Evolutionary conservation across 2,113 vertebrate species (phyloP), one percentile per base, ranked within the genome.

Genomic region (Sinocyclocheilus grahami): DNA sequence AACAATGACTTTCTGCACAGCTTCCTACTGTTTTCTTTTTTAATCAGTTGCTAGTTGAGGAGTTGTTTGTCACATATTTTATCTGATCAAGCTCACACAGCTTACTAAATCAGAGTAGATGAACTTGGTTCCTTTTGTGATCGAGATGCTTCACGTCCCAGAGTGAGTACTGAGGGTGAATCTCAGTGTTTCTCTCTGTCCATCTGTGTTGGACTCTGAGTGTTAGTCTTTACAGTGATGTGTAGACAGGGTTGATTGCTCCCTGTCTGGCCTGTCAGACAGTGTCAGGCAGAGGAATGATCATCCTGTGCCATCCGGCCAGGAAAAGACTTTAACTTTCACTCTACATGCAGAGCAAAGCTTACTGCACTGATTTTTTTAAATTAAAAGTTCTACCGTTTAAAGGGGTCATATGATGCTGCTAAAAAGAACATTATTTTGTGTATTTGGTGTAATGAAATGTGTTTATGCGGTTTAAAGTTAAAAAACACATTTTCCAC

Each of bases 231-330:
- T 67, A 46, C 71, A 85, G 58, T 39, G n/a, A 37, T 79, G 87
- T 83, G 79, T 83, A 89, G 86, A 89, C 88, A 87, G 72, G 82
- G 69, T 87, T 87, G 86, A 90, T 90, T 90, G 86, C 88, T 78
- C 83, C 84, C 83, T 90, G 89, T 88, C 89, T 88, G 39, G 10
- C 10, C 69, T 27, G 27, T 27, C 27, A 27, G 27, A 27, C 1
- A 1, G 27, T 90, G 86, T 91, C 86, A 87, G 63, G 58, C 37
- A 60, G 69, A 60, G 75, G 85, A 89, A 83, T 83, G 79, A 91
- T 88, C 67, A 30, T 80, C 72, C 86, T 88, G 63, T 74, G 42
- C 83, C 79, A 71, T 83, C 51, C 39, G 5, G 30, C 60, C 30
- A 14, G 18, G n/a, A 37, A 76, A 71, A 84, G 33, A 78, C 51